These are phyloP conservation scores for Pelagia noctiluca DNA, from an alignment of 30 jellyfish, hydroid and myxozoan genomes.

Conservation along the genomic window DNA sequence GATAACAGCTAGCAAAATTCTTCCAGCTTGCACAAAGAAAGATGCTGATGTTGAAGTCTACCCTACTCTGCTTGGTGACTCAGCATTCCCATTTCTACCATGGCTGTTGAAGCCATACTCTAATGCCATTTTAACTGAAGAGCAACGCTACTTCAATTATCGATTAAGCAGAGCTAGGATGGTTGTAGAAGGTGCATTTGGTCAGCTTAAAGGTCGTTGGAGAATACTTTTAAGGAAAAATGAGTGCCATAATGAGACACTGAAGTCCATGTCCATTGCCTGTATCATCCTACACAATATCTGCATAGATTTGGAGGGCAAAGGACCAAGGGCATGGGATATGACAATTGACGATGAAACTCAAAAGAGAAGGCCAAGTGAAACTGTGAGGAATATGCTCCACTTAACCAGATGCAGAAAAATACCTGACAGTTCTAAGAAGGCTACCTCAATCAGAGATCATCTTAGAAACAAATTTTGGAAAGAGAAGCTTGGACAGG, in stretches of 20 bases:
- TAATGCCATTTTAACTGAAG: slow-evolving; percentile 2
- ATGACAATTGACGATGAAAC: neutral
- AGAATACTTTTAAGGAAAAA: neutral
- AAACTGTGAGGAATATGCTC: slow-evolving; percentile 13
- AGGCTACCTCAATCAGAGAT: neutral
- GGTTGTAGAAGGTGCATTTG: no score
- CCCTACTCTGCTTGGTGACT: slow-evolving; percentile 1
- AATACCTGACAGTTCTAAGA: neutral
- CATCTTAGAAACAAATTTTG: neutral
- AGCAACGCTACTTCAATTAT: neutral
- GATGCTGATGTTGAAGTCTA: neutral
- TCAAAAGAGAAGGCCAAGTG: neutral
- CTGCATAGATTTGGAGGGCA: neutral
- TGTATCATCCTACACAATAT: neutral
- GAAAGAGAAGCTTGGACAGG: no score
- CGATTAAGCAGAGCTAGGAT: no score
- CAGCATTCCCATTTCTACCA: neutral
- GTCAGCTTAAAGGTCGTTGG: no score
- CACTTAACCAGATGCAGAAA: slow-evolving; percentile 1
- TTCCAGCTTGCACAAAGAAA: no score
- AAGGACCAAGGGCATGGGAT: slow-evolving; percentile 9
- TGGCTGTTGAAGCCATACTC: neutral
- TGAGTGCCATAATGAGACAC: neutral
- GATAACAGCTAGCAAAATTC: no score
- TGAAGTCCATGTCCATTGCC: slow-evolving; percentile 3